Base-by-base conservation (phyloP, 2,113 vertebrate species). In the Paramormyrops kingsleyae region DNA sequence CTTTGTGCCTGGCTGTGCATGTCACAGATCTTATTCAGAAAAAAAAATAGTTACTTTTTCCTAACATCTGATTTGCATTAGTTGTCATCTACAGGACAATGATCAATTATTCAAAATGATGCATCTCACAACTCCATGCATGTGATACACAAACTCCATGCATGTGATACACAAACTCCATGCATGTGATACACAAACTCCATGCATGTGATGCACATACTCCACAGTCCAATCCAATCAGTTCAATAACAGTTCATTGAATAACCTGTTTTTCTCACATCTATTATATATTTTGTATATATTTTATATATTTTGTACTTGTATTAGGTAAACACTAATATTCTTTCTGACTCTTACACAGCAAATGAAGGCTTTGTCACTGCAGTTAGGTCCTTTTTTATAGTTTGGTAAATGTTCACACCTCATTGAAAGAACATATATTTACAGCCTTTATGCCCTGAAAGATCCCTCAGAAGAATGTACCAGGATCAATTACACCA, bases 401-500 rank as follows among this genome's bases (percentile, higher is more conserved):
- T 47, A n/a, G 44, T 50, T 52, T 62, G 49, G 19, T 77, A 24
- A 35, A 56, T 90, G 21, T 46, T 77, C 70, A 19, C 35, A 80
- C 15, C 17, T 86, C 42, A 24, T 49, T 86, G 31, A 39, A 89
- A 47, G 39, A 59, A 87, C 86, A 77, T 66, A 52, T 53, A 62
- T 87, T 59, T 80, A 83, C 84, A 89, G 77, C 17, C 74, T 84
- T 88, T 89, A 85, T 83, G 39, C n/a, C 24, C 9, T 47, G 39
- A 47, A 90, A 42, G 84, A 84, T 27, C n/a, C 62, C 46, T 85
- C 59, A 83, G 87, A 70, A 44, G 35, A 85, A 56, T 56, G 88
- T 83, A 39, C 53, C 87, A 89, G 21, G 47, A 90, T 91, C 77
- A 89, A 88, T 89, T 17, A 21, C 53, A 47, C 39, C 27, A 47